phyloP scores from a whole-genome alignment of 2,888 invertebrate genomes.

The Pseudeuparius sepicola region DNA sequence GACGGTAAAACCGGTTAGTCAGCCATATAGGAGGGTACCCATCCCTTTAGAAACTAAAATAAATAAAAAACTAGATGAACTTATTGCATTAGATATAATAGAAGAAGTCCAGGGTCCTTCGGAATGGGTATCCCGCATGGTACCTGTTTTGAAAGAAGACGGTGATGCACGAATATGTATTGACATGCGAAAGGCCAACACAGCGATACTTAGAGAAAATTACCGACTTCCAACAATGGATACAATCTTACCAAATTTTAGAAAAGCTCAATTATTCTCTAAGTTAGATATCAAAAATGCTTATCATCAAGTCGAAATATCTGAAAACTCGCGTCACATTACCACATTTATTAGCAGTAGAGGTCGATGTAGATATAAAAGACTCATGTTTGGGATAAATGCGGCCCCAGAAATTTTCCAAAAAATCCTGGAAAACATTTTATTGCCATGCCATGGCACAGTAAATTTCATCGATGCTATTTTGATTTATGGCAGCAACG shows the following conservation, averaged over 20 bases:
- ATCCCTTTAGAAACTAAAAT: conserved; percentile 25
- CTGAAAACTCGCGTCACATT: conserved; percentile 16
- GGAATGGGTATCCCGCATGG: conserved; percentile 14
- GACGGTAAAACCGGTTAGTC: conserved; percentile 26
- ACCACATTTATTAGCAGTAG: conserved; percentile 20
- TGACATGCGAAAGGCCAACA: conserved; percentile 16
- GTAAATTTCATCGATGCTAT: conserved; percentile 13
- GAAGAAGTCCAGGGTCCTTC: conserved; percentile 26
- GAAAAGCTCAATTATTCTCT: conserved; percentile 13
- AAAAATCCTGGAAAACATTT: conserved; percentile 7
- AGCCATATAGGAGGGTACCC: conserved; percentile 30
- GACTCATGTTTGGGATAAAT: conserved; percentile 18
- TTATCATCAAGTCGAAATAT: conserved; percentile 19
- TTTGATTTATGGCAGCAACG: conserved; percentile 8
- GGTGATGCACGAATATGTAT: conserved; percentile 15
- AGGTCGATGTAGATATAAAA: conserved; percentile 16
- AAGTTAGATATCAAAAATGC: conserved; percentile 17
- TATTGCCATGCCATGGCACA: conserved; percentile 2
- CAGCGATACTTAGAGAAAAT: conserved; percentile 15
- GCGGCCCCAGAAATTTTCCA: conserved; percentile 14
- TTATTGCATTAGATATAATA: conserved; percentile 23
- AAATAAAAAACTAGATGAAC: conserved; percentile 21
- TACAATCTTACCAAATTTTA: conserved; percentile 10
- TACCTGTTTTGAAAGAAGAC: conserved; percentile 10
- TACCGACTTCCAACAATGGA: conserved; percentile 15